Evolutionary conservation across 2,113 vertebrate genomes (phyloP).

Genomic region (Odobenus rosmarus): DNA sequence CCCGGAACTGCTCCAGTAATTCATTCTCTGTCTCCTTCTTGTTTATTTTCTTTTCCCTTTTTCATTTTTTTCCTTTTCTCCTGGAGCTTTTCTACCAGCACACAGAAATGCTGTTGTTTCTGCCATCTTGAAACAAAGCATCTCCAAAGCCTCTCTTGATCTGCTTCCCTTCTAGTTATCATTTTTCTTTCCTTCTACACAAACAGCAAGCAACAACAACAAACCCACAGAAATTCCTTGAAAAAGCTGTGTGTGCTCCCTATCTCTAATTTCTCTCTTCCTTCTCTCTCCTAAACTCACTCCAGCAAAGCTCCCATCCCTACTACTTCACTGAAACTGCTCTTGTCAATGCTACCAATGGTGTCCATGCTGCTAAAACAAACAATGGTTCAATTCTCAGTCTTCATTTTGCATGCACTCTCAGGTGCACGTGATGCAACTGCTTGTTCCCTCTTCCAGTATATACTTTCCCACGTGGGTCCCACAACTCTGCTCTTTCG

Average conservation of each 20-base stretch:
- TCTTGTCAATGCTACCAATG: not conserved
- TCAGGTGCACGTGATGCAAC: not conserved
- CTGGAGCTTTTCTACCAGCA: not conserved
- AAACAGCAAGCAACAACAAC: not conserved
- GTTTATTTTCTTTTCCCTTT: not conserved
- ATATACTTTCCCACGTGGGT: not conserved
- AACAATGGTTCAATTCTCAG: not conserved
- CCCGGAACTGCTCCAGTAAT: not conserved
- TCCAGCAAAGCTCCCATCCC: not conserved
- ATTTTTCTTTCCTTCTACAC: slow-evolving; percentile 4
- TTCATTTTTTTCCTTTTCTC: not conserved
- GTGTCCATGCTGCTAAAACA: not conserved
- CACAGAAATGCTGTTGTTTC: not conserved
- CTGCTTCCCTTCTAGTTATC: not conserved
- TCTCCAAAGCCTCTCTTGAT: not conserved
- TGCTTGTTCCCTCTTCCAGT: not conserved
- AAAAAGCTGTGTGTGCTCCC: not conserved
- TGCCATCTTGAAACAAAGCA: not conserved
- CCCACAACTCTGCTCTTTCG: not conserved
- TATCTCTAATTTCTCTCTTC: not conserved
- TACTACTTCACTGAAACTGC: not conserved
- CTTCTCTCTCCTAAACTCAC: not conserved
- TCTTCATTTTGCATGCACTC: not conserved
- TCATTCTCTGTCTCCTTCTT: not conserved
- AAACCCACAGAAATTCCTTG: not conserved